Base-by-base conservation (phyloP, 2,797 vertebrate species). In the Sebastes diaconus region DNA sequence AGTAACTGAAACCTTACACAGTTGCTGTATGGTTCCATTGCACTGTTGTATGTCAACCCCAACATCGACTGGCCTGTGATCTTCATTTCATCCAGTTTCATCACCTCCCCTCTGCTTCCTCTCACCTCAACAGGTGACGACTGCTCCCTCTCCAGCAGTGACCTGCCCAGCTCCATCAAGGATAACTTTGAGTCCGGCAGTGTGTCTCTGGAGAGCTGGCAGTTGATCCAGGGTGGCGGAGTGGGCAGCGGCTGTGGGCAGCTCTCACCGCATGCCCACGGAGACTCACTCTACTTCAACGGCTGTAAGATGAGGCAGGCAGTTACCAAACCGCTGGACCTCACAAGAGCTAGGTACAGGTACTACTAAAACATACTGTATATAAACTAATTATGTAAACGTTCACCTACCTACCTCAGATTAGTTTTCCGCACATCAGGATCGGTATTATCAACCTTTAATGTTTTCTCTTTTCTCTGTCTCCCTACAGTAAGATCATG, bases 301-400 rank as follows among this genome's bases (percentile, higher is more conserved):
- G 98, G 97, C 91, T 99, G 99, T 95, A 98, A 98, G 93, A 95
- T 98, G 94, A 96, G 99, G 93, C 98, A 99, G 94, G 98, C 98
- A 72, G 95, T 98, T 87, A 99, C 98, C 82, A 98, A 97, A 90
- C 97, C 97, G 72, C 96, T 99, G 93, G 99, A 99, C 95, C 97
- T 99, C 91, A 99, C 97, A 61, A 94, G 98, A 95, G 98, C 99
- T 91, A 99, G 99, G 99, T 99, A 97, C 91, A 89, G 90, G 90
- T 91, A 93, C 88, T 82, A 84, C 64, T 83, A 83, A 27, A 87
- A 84, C 78, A 87, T 79, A 83, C 13, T 61, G 58, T 68, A 66
- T 24, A 50, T 55, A n/a, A 77, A 73, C 59, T 64, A 24, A 50
- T 29, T 52, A 10, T 64, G n/a, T 55, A 76, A 42, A 32, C 18